Evolutionary conservation across 2,113 vertebrate genomes (phyloP).

Genomic region (Glaucidium brasilianum): DNA sequence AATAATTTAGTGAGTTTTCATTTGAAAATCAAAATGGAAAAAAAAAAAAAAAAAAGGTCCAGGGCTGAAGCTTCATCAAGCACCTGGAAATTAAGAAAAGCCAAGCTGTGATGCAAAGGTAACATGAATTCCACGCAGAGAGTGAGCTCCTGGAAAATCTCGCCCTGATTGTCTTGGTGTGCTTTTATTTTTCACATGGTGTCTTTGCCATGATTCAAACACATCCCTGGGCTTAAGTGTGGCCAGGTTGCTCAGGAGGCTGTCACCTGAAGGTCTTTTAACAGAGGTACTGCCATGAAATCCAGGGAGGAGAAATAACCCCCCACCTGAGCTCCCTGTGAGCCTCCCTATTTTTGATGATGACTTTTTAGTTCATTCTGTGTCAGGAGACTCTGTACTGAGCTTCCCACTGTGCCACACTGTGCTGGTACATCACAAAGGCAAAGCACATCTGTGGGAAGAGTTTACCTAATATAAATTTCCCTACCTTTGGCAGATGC

Average conservation of each 20-base stretch:
- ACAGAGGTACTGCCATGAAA: not conserved
- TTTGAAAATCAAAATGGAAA: not conserved
- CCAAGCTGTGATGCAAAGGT: not conserved
- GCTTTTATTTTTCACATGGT: not conserved
- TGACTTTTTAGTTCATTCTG: not conserved
- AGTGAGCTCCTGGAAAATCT: not conserved
- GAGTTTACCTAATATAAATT: not conserved
- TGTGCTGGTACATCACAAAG: fast-evolving
- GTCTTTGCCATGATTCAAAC: not conserved
- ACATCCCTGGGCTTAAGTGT: not conserved
- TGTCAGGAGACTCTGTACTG: not conserved
- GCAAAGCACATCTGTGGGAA: fast-evolving
- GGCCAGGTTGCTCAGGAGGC: not conserved
- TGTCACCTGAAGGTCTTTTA: not conserved
- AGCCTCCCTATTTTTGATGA: not conserved
- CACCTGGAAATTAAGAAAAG: not conserved
- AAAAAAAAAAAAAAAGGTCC: not conserved
- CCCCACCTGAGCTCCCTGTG: not conserved
- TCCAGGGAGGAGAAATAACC: not conserved
- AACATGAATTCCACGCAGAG: not conserved
- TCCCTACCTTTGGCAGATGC: not conserved
- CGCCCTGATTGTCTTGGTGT: not conserved
- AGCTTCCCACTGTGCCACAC: not conserved
- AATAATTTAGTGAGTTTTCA: not conserved
- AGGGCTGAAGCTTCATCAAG: not conserved